phyloP scores from a whole-genome alignment of 2,113 vertebrate species.

The Pygoscelis antarcticus region DNA sequence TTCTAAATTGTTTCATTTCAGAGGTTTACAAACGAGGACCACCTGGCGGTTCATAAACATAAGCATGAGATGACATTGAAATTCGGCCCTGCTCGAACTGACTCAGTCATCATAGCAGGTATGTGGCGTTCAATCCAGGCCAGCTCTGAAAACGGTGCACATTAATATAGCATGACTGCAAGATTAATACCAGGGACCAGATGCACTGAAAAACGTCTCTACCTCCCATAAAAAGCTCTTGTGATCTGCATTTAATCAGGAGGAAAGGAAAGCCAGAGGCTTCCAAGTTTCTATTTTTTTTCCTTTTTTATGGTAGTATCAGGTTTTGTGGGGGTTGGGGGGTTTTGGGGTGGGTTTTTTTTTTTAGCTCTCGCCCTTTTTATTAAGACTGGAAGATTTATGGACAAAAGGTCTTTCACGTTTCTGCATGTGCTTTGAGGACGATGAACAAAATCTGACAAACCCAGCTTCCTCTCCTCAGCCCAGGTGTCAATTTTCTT shows the following conservation, averaged over 20 bases:
- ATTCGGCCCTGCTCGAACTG: conserved; percentile 93
- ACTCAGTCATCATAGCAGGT: conserved; percentile 99
- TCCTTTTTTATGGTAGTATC: conserved; percentile 40
- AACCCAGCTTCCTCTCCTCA: conserved; percentile 41
- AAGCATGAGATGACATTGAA: conserved; percentile 99
- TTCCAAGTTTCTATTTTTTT: conserved; percentile 40
- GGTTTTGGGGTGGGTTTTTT: background rate
- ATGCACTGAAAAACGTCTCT: conserved; percentile 56
- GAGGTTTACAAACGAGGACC: conserved; percentile 99
- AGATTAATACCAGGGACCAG: conserved; percentile 71
- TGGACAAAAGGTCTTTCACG: conserved; percentile 30
- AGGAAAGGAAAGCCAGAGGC: conserved; percentile 37
- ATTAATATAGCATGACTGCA: conserved; percentile 45
- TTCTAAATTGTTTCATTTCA: conserved; percentile 67
- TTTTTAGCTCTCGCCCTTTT: conserved; percentile 34
- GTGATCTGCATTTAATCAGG: conserved; percentile 76
- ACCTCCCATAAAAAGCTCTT: conserved; percentile 58
- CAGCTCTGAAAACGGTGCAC: conserved; percentile 14
- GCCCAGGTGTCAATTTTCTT: conserved; percentile 55
- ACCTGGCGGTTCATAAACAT: conserved; percentile 98
- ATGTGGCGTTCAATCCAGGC: conserved; percentile 35
- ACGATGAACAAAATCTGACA: conserved; percentile 30
- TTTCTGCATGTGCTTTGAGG: conserved; percentile 11
- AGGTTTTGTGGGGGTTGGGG: background rate
- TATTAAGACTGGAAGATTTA: conserved; percentile 64